Percentiles rank a stretch among this genome's conserved stretches.
Conservation (phyloP, 2,797 vertebrate genomes). For the Phylloscopus collybita region DNA sequence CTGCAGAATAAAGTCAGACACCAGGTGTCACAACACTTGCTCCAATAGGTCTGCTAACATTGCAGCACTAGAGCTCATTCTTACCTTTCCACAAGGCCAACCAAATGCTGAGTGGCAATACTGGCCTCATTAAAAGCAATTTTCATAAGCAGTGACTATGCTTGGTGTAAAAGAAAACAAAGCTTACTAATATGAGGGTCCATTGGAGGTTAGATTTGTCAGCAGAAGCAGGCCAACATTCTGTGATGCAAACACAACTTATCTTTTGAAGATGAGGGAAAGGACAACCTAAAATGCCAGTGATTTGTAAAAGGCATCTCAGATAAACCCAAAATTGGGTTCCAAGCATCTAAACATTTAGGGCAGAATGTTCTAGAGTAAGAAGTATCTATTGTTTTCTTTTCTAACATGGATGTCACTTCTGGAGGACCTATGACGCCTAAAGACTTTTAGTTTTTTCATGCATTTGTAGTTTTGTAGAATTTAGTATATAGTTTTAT, state of each 20-base stretch:
- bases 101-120: background rate
- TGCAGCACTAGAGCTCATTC: background rate
- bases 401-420: background rate
- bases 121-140: background rate
- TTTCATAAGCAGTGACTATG: background rate
- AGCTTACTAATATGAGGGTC: background rate
- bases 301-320: background rate
- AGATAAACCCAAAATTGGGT: background rate
- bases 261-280: background rate
- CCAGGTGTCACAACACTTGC: background rate
- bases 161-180: background rate
- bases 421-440: background rate
- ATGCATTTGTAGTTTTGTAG: background rate
- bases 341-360: background rate
- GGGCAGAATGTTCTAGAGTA: background rate
- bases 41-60: background rate
- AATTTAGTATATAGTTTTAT: background rate
- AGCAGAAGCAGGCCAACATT: background rate
- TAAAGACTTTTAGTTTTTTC: background rate
- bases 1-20: background rate
- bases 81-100: background rate
- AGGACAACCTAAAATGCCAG: background rate
- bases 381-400: background rate
- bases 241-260: background rate
- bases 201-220: background rate